These are phyloP conservation scores for Argya squamiceps DNA, from an alignment of 2,797 vertebrate genomes.

Conservation along the genomic window DNA sequence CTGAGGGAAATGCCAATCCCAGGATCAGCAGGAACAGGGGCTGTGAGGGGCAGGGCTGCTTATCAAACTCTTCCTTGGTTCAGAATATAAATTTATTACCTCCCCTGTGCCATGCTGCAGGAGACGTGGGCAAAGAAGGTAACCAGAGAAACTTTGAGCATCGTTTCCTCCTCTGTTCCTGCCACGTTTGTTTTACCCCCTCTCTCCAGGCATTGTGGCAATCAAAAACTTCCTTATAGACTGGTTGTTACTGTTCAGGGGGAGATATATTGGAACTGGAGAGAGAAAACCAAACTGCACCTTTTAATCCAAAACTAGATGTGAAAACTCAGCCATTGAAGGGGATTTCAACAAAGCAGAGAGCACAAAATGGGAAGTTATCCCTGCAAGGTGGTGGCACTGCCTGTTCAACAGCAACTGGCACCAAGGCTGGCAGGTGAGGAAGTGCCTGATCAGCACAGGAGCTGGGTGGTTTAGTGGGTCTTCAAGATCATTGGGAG, in stretches of 20 bases:
- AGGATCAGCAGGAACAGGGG: not conserved
- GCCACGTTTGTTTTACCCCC: not conserved
- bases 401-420: not conserved
- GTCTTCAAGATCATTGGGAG: not conserved
- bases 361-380: not conserved
- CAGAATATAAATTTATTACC: fast-evolving
- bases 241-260: not conserved
- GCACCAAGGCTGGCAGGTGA: not conserved
- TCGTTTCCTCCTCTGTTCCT: not conserved
- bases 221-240: not conserved
- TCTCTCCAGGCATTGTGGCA: not conserved
- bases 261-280: not conserved
- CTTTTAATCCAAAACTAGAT: not conserved
- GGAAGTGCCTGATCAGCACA: not conserved
- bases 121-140: not conserved
- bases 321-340: not conserved
- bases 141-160: not conserved
- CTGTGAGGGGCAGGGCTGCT: not conserved
- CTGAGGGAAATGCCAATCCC: not conserved
- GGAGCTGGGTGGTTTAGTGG: not conserved
- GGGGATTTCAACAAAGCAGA: not conserved
- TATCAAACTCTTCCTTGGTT: not conserved
- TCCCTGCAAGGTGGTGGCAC: not conserved
- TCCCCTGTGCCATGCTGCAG: not conserved
- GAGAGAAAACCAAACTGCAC: not conserved